phyloP scores from a whole-genome alignment of 2,797 vertebrate species.

The Furcifer pardalis region DNA sequence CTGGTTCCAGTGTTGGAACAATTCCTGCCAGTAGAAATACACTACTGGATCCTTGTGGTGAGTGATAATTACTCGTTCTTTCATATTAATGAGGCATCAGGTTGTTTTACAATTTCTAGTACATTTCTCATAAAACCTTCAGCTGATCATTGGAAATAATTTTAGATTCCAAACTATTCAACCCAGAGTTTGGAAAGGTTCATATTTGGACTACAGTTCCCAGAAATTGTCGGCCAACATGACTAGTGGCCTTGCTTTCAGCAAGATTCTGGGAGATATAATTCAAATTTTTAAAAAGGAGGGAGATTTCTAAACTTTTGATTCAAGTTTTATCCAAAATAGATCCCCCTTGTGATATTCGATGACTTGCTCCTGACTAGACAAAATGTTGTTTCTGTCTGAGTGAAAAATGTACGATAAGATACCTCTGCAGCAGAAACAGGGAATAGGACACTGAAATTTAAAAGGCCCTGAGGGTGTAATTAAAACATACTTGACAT shows the following conservation, averaged over 20 bases:
- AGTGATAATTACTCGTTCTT: neutral
- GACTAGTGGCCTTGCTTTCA: no score
- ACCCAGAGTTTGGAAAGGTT: no score
- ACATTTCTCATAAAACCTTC: conserved; percentile 52
- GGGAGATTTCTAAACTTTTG: no score
- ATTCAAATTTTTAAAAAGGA: no score
- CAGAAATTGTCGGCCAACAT: no score
- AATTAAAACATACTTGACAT: conserved; percentile 70
- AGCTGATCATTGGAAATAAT: conserved; percentile 64
- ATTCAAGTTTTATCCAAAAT: conserved; percentile 17
- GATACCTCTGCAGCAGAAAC: conserved; percentile 60
- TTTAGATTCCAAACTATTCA: conserved; percentile 58
- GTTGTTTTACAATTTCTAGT: conserved; percentile 53
- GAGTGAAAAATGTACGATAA: conserved; percentile 69
- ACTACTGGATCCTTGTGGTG: conserved; percentile 1
- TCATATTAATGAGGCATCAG: conserved; percentile 62
- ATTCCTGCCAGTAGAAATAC: neutral
- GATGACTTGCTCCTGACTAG: conserved; percentile 53
- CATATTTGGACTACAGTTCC: no score
- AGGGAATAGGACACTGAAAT: conserved; percentile 58
- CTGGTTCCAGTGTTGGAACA: neutral
- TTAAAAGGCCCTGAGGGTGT: conserved; percentile 61
- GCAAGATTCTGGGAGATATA: no score
- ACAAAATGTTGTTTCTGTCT: conserved; percentile 55
- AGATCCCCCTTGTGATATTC: conserved; percentile 23